A percentile compares a stretch with the other conserved stretches of the same genome.
phyloP scores from a whole-genome alignment of 1,140 invertebrate species.

The Piezodorus guildinii region DNA sequence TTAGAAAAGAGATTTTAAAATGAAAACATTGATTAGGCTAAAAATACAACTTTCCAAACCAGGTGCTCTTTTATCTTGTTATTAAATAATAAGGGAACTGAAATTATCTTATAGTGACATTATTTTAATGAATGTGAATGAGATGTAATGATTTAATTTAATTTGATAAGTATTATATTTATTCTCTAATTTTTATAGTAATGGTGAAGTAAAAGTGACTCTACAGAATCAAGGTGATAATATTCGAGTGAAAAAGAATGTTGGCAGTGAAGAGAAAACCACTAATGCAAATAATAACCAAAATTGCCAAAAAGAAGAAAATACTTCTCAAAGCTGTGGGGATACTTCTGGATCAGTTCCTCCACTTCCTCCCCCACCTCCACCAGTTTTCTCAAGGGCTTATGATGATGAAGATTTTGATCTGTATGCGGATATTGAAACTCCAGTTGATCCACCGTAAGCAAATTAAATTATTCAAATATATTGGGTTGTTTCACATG shows the following conservation, averaged over 20 bases:
- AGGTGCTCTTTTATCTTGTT: too few species aligned
- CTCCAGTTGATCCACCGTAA: conserved; percentile 19
- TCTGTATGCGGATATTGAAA: conserved; percentile 46
- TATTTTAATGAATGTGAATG: too few species aligned
- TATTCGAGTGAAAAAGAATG: neutral
- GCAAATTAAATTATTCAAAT: too few species aligned
- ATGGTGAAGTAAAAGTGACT: conserved; percentile 11
- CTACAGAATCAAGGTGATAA: neutral
- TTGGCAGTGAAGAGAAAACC: neutral
- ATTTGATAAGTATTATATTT: too few species aligned
- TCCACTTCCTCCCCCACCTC: conserved; percentile 14
- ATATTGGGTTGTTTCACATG: too few species aligned
- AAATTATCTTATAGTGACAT: too few species aligned
- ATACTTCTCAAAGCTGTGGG: neutral
- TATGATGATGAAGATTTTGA: conserved; percentile 35
- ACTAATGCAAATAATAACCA: neutral
- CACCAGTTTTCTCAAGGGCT: conserved; percentile 13
- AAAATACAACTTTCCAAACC: too few species aligned
- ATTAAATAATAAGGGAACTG: too few species aligned
- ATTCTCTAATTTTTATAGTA: conserved; percentile 3
- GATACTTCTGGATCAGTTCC: neutral
- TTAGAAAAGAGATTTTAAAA: too few species aligned
- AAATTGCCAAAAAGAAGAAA: neutral
- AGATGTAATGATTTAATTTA: too few species aligned
- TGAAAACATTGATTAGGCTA: too few species aligned